These are phyloP conservation scores for Bergia puertoricense DNA, from an alignment of 92 coral and sea anemone species.

Conservation along the genomic window DNA sequence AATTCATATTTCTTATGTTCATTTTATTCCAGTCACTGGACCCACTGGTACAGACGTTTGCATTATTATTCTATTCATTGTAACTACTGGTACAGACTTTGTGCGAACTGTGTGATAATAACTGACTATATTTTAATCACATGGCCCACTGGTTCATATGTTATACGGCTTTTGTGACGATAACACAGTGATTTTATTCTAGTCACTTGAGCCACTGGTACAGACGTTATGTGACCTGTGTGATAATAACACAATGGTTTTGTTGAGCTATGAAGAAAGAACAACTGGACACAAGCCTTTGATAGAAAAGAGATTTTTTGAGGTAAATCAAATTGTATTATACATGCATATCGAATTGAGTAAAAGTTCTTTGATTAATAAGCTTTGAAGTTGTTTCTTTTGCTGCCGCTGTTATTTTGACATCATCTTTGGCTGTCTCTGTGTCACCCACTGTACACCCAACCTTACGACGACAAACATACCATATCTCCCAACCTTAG, in stretches of 20 bases:
- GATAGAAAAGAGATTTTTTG: slow-evolving; percentile 73
- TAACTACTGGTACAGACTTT: too few relatives aligned
- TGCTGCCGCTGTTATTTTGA: not conserved
- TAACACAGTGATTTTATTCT: not conserved
- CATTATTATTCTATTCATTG: too few relatives aligned
- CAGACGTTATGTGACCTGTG: slow-evolving; percentile 77
- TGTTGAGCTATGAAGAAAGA: slow-evolving; percentile 88
- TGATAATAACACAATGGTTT: slow-evolving; percentile 61
- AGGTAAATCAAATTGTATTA: slow-evolving; percentile 53
- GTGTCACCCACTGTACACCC: too few relatives aligned
- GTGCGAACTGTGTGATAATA: too few relatives aligned
- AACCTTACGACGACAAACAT: too few relatives aligned
- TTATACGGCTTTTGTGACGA: slow-evolving; percentile 62
- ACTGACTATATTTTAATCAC: slow-evolving; percentile 55
- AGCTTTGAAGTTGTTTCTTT: not conserved
- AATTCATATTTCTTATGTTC: too few relatives aligned
- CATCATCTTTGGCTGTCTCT: too few relatives aligned
- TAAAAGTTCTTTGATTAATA: not conserved
- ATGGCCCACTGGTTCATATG: slow-evolving; percentile 76
- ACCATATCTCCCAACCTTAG: too few relatives aligned
- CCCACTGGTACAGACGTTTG: slow-evolving; percentile 71
- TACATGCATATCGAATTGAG: not conserved
- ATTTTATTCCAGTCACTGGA: slow-evolving; percentile 62
- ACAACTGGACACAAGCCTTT: slow-evolving; percentile 82
- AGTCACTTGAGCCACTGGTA: slow-evolving; percentile 87